A percentile compares a stretch with the other conserved stretches of the same genome.
These are phyloP conservation scores for Athene cunicularia DNA, from an alignment of 2,113 vertebrate genomes.

Conservation along the genomic window DNA sequence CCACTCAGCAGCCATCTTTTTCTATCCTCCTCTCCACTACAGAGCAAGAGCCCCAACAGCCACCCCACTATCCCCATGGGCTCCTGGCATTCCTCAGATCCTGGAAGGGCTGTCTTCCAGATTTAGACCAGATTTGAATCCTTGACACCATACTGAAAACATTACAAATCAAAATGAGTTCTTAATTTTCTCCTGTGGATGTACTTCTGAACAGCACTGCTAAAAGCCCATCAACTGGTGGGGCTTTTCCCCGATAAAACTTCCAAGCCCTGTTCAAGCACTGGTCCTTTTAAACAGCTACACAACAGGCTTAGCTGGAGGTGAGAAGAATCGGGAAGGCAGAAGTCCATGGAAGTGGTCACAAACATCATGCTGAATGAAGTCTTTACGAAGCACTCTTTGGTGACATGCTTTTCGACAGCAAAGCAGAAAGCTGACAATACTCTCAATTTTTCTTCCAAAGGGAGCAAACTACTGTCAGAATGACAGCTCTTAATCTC, in stretches of 20 bases:
- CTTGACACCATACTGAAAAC: neutral
- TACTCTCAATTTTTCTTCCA: neutral
- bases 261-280: neutral
- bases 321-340: neutral
- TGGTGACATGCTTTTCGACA: neutral
- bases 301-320: neutral
- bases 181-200: neutral
- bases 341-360: neutral
- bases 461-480: neutral
- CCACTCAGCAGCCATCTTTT: neutral
- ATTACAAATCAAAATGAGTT: neutral
- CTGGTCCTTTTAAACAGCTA: neutral
- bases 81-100: neutral
- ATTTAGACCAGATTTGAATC: constrained; percentile 23
- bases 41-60: neutral
- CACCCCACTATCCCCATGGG: neutral
- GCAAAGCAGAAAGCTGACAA: neutral
- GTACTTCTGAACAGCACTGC: neutral
- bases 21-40: neutral
- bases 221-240: neutral
- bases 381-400: neutral
- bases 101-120: neutral
- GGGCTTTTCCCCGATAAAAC: neutral
- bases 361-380: neutral
- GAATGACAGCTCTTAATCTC: constrained; percentile 34